These are phyloP conservation scores for Palaemon carinicauda DNA, from an alignment of 1,140 invertebrate species.

Conservation along the genomic window DNA sequence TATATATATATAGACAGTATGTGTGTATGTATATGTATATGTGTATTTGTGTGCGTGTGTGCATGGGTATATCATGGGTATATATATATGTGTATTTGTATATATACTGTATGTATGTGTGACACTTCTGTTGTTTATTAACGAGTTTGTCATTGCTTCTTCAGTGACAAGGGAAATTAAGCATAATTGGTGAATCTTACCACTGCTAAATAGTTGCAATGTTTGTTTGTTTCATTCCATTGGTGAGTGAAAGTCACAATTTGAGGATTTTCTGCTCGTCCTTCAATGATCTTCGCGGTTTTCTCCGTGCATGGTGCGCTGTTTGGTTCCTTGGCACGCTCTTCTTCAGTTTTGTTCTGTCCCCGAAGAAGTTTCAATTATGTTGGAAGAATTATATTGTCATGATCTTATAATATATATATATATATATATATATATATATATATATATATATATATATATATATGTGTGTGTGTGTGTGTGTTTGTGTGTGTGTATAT, in stretches of 20 bases:
- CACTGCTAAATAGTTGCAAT: too few species aligned
- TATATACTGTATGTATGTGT: too few species aligned
- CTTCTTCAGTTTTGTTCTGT: not conserved
- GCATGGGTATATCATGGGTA: not conserved
- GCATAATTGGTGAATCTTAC: too few species aligned
- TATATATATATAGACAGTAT: not conserved
- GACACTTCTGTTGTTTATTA: too few species aligned
- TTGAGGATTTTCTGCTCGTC: too few species aligned
- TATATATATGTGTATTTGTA: not conserved
- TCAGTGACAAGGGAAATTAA: too few species aligned
- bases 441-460: not conserved
- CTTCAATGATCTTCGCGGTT: too few species aligned
- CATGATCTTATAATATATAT: not conserved
- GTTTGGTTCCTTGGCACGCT: not conserved
- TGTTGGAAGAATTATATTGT: not conserved
- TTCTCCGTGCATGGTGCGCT: not conserved
- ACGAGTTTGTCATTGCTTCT: too few species aligned
- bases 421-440: conserved; percentile 14
- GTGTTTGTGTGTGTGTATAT: not conserved
- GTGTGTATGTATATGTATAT: not conserved
- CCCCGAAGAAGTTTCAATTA: not conserved
- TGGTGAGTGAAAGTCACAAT: too few species aligned
- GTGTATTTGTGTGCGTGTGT: not conserved
- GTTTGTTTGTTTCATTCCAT: too few species aligned
- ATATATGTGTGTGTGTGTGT: not conserved